A percentile compares a stretch with the other conserved stretches of the same genome.
Conservation (phyloP, 2,888 invertebrate species). For the Diaprepes abbreviatus region DNA sequence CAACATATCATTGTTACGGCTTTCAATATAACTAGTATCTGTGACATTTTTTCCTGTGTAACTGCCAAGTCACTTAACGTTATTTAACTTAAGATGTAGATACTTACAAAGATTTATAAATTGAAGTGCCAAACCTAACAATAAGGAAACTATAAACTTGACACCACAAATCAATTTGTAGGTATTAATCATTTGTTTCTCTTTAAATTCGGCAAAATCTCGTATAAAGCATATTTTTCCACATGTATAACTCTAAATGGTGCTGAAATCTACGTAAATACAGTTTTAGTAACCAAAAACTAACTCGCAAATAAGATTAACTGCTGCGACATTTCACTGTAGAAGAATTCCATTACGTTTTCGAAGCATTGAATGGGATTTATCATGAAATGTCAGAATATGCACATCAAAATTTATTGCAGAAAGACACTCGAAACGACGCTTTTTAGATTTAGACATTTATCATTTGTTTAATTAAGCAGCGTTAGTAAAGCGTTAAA, state of each 20-base stretch:
- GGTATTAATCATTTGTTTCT: too few relatives aligned
- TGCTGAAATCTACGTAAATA: conserved; percentile 3
- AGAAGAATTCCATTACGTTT: conserved; percentile 40
- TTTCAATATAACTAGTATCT: too few relatives aligned
- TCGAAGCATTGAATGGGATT: conserved; percentile 38
- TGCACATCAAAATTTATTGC: conserved; percentile 45
- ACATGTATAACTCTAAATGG: conserved; percentile 4
- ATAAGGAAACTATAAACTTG: too few relatives aligned
- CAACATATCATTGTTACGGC: too few relatives aligned
- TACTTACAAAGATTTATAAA: too few relatives aligned
- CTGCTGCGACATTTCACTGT: conserved; percentile 30
- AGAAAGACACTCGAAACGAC: conserved; percentile 36
- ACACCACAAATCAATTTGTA: too few relatives aligned
- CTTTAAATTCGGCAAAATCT: too few relatives aligned
- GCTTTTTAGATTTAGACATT: conserved; percentile 45
- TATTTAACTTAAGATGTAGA: too few relatives aligned
- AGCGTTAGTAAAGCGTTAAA: conserved; percentile 44
- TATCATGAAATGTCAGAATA: conserved; percentile 39
- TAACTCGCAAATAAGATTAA: conserved; percentile 34
- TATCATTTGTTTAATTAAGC: conserved; percentile 49
- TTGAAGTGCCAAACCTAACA: too few relatives aligned
- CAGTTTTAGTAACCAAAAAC: conserved; percentile 29
- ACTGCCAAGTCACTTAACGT: too few relatives aligned
- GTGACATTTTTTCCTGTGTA: too few relatives aligned
- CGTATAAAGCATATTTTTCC: conserved; percentile 6